These are phyloP conservation scores for Drosophila yooni DNA, from an alignment of 2,888 invertebrate genomes.

Conservation along the genomic window DNA sequence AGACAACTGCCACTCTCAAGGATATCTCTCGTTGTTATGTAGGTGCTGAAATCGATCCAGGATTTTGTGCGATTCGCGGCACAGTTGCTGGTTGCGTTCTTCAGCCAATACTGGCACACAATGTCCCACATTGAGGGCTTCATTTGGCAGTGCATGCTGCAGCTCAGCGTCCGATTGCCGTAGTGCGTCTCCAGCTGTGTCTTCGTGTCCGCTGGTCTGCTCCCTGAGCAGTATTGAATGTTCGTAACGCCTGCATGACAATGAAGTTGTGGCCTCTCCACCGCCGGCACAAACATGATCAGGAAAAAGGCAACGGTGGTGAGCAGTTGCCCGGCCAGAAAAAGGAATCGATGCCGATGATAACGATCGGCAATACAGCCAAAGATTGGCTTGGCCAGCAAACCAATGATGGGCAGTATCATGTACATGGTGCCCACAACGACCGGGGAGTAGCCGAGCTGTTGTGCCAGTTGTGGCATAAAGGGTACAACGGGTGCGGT, in stretches of 20 bases:
- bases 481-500: slow-evolving; percentile 93
- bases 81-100: slow-evolving; percentile 85
- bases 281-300: slow-evolving; percentile 90
- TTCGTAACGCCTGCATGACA: slow-evolving; percentile 87
- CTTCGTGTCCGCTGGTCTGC: slow-evolving; percentile 85
- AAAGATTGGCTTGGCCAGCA: slow-evolving; percentile 92
- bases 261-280: slow-evolving; percentile 86
- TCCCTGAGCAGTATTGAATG: slow-evolving; percentile 87
- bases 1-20: slow-evolving; percentile 80
- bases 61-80: slow-evolving; percentile 6
- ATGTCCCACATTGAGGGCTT: slow-evolving; percentile 87
- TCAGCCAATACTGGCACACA: slow-evolving; percentile 87
- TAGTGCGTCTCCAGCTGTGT: slow-evolving; percentile 84
- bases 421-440: slow-evolving; percentile 92
- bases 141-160: slow-evolving; percentile 87
- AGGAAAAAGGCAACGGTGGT: slow-evolving; percentile 89
- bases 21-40: neutral
- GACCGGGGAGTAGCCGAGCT: slow-evolving; percentile 92
- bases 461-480: slow-evolving; percentile 89
- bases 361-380: slow-evolving; percentile 92
- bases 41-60: neutral
- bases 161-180: slow-evolving; percentile 74
- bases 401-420: slow-evolving; percentile 91
- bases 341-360: slow-evolving; percentile 88
- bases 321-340: slow-evolving; percentile 90